A percentile compares a stretch with the other conserved stretches of the same genome.
Evolutionary conservation across 2,888 invertebrate species (phyloP).

Genomic region (Schizaphis graminum): DNA sequence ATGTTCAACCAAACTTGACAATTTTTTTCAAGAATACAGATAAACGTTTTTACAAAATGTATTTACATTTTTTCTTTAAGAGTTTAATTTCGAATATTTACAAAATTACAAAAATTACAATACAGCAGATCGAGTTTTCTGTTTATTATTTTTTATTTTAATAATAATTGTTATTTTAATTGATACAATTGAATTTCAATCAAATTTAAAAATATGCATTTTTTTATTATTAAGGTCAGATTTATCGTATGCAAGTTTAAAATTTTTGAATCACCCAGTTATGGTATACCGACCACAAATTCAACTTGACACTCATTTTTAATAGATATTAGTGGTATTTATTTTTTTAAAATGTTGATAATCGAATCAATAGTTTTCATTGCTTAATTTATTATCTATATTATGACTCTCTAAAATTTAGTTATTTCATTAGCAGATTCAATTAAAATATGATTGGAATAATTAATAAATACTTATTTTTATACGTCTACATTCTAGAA

Average conservation of each 20-base stretch:
- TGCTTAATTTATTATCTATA: not conserved
- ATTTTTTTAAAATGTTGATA: not conserved
- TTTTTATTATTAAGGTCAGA: not conserved
- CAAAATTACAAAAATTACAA: too few species aligned
- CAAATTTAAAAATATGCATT: not conserved
- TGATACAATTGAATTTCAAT: not conserved
- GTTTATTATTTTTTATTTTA: too few species aligned
- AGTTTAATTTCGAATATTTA: too few species aligned
- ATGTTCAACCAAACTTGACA: too few species aligned
- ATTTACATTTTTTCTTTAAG: too few species aligned
- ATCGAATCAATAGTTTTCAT: not conserved
- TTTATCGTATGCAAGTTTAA: not conserved
- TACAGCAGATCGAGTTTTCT: not conserved
- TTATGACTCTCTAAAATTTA: not conserved
- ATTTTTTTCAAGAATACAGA: too few species aligned
- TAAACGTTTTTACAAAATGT: too few species aligned
- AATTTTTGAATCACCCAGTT: not conserved
- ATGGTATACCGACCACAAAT: not conserved
- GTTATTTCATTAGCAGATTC: not conserved
- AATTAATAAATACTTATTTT: not conserved
- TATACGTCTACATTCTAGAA: not conserved
- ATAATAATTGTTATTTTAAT: not conserved
- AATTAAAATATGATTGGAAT: not conserved
- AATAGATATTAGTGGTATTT: not conserved
- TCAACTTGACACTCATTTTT: not conserved